A percentile compares a stretch with the other conserved stretches of the same genome.
Evolutionary conservation across 2,113 vertebrate species (phyloP).

Genomic region (Felis chaus): DNA sequence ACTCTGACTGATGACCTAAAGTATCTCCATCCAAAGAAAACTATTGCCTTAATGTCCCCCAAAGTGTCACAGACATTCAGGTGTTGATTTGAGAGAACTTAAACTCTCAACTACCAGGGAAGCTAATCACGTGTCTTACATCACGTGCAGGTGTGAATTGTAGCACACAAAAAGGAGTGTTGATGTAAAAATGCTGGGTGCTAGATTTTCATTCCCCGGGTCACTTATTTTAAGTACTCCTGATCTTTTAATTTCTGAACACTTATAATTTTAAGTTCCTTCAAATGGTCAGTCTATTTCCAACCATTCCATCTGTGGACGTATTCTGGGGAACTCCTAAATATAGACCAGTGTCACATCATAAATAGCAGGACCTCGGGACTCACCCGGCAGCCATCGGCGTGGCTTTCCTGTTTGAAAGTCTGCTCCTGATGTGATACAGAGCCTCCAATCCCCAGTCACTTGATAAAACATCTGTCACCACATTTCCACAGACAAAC

Average conservation of each 20-base stretch:
- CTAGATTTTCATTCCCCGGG: neutral
- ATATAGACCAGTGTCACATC: conserved; percentile 92
- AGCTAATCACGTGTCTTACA: neutral
- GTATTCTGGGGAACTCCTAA: conserved; percentile 88
- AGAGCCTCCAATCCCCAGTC: conserved; percentile 88
- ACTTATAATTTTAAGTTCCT: neutral
- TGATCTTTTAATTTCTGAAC: neutral
- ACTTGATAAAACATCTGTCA: conserved; percentile 91
- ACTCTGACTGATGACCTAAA: neutral
- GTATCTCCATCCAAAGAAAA: neutral
- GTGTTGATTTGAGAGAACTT: neutral
- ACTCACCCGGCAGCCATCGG: conserved; percentile 90
- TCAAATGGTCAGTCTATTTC: neutral
- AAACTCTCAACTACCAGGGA: neutral
- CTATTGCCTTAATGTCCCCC: neutral
- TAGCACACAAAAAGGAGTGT: neutral
- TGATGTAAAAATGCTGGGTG: neutral
- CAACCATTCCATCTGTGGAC: conserved; percentile 71
- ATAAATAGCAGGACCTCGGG: conserved; percentile 87
- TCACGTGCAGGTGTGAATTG: neutral
- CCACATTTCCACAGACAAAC: conserved; percentile 90
- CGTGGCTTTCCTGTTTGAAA: conserved; percentile 87
- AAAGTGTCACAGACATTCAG: neutral
- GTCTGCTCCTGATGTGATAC: conserved; percentile 90
- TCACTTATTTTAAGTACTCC: neutral